Evolutionary conservation across 2,113 vertebrate species (phyloP).

Genomic region (Lichenostomus cassidix): DNA sequence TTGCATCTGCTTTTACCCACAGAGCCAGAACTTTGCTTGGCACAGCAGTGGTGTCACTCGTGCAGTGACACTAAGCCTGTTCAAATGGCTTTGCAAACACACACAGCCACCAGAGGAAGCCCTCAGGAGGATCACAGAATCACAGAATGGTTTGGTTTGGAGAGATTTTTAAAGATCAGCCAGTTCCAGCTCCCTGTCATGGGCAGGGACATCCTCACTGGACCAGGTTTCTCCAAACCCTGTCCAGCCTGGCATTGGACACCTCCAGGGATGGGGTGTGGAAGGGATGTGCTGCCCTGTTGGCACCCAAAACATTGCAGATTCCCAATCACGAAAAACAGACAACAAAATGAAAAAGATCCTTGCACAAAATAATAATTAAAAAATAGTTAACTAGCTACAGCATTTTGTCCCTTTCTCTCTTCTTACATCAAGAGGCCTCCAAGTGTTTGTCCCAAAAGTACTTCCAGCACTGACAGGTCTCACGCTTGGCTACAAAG

Average conservation of each 20-base stretch:
- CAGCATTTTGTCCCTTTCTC: background rate
- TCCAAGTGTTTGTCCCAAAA: background rate
- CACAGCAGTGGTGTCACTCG: accelerated
- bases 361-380: background rate
- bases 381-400: background rate
- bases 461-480: background rate
- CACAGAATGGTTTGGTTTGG: background rate
- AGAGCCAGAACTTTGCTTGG: background rate
- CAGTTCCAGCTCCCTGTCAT: background rate
- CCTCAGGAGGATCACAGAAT: background rate
- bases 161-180: background rate
- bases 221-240: background rate
- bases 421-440: background rate
- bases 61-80: background rate
- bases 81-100: background rate
- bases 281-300: accelerated
- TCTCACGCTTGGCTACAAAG: accelerated
- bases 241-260: accelerated
- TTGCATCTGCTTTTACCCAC: background rate
- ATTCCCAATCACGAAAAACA: background rate
- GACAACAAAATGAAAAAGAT: background rate
- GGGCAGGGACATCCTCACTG: background rate
- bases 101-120: background rate
- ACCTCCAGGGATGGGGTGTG: background rate
- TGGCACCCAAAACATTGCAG: background rate